Evolutionary conservation across 1,140 invertebrate genomes (phyloP), one percentile per base, ranked within the genome.

Genomic region (Hormaphis cornu): DNA sequence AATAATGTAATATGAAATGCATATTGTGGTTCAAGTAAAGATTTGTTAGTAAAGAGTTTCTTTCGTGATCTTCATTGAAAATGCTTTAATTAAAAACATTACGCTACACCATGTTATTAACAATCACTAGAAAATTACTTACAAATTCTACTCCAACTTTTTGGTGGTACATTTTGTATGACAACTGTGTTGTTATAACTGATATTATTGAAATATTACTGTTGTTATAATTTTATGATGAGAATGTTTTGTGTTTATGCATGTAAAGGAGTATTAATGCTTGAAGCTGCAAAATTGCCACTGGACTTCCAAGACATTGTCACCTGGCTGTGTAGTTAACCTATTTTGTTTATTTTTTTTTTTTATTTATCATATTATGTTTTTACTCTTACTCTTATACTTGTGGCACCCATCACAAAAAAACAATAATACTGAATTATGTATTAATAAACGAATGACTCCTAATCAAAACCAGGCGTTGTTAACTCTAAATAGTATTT

Each of bases 161-260:
- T 22, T 4, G 16, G 35, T 35, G 40, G 24, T 22, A 37, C 33
- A 58, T 37, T 58, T 37, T 24, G 20, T 1, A 35, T 35, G 20
- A 40, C 20, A 40, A 58, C 20, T 58, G 12, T 58, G 28, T 58
- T 58, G 40, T 58, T n/a, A 42, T n/a, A n/a, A 33, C 12, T 2
- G 14, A 24, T 58, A n/a, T 40, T 40, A 14, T 14, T 40, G 37
- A 7, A 8, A 40, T 20, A 42, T 30, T 61, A 30, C 48, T 20
- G 48, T 63, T 30, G 20, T 63, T 63, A 48, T 16, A 18, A 48
- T 63, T 48, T 66, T 1, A 48, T 50, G 28, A 66, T 66, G 28
- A 48, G 42, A 66, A 66, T 66, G 61, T 66, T 66, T 66, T 66
- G 61, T 66, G 61, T 66, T 66, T 66, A 48, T 66, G 61, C 61